Base-by-base conservation (phyloP, 2,888 invertebrate species). In the Lucinisca nassula region DNA sequence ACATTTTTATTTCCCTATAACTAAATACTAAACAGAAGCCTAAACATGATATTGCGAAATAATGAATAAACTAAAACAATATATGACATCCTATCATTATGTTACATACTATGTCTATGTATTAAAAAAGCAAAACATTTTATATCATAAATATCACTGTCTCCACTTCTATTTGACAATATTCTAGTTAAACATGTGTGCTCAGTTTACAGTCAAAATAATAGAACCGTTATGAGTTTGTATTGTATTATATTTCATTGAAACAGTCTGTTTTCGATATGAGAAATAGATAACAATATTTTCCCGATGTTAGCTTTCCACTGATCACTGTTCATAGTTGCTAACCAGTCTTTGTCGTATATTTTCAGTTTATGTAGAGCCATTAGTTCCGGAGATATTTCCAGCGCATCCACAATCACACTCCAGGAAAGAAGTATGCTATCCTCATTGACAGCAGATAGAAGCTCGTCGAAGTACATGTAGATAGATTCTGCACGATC, bases 381-480 rank as follows among this genome's bases (percentile, higher is more conserved):
- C n/a, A 80, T 24, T 37, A 80, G 37, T 35, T 80, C 58, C 35
- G 80, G 74, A 14, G 73, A 38, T 51, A 80, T 74, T n/a, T 73
- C 55, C 30, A 49, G 58, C 14, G 35, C 58, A 2, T 49, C 55
- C 12, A 80, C 35, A 14, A 49, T 73, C 37, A 74, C 51, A 76
- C 45, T 51, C 81, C 77, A 67, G 24, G 35, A 32, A 8, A 55
- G 58, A 61, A 78, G n/a, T 38, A 78, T 61, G 30, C 27, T 72
- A 32, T 74, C 40, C 67, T 67, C 58, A 37, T 76, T 24, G 21
- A 87, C 58, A 45, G 67, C 72, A 40, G 38, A n/a, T 4, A 77
- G 24, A 17, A 80, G 55, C 58, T 79, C n/a, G 24, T 82, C 79
- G 30, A 84, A 82, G 79, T 85, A 85, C 72, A 75, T 67, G 4